A percentile compares a stretch with the other conserved stretches of the same genome.
Conservation (phyloP, 1,140 invertebrate genomes). For the Limonius californicus region DNA sequence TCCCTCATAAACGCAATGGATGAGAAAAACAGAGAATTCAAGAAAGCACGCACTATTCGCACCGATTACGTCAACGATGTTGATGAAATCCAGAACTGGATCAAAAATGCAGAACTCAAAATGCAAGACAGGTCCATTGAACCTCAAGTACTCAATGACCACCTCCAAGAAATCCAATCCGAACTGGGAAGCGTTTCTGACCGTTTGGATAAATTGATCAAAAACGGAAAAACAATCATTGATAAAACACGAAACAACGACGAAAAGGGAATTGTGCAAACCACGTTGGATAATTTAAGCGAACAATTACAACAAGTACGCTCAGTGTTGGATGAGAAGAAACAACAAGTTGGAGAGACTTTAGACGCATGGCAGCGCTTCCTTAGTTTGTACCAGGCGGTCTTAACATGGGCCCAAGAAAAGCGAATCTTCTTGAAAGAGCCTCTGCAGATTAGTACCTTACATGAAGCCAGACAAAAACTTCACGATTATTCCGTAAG, state of each 20-base stretch:
- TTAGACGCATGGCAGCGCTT: constrained; percentile 85
- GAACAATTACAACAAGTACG: constrained; percentile 75
- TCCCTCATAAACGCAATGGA: constrained; percentile 73
- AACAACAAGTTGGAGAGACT: constrained; percentile 78
- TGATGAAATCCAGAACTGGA: constrained; percentile 77
- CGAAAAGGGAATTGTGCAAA: constrained; percentile 72
- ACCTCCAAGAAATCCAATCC: constrained; percentile 69
- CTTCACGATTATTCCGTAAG: constrained; percentile 83
- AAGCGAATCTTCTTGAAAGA: constrained; percentile 74
- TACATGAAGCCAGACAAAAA: constrained; percentile 78
- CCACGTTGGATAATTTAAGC: constrained; percentile 68
- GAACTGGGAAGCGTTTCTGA: constrained; percentile 71
- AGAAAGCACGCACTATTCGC: constrained; percentile 74
- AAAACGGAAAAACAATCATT: constrained; percentile 71
- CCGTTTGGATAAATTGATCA: constrained; percentile 71
- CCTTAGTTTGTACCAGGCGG: constrained; percentile 73
- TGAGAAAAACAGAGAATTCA: constrained; percentile 80
- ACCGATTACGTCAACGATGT: constrained; percentile 75
- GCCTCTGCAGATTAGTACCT: constrained; percentile 69
- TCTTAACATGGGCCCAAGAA: constrained; percentile 79
- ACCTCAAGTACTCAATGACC: constrained; percentile 71
- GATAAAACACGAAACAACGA: constrained; percentile 73
- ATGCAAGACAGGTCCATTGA: constrained; percentile 76
- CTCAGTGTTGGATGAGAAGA: constrained; percentile 75
- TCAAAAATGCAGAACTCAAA: constrained; percentile 75